phyloP scores from a whole-genome alignment of 2,113 vertebrate species.

The Mastomys coucha region DNA sequence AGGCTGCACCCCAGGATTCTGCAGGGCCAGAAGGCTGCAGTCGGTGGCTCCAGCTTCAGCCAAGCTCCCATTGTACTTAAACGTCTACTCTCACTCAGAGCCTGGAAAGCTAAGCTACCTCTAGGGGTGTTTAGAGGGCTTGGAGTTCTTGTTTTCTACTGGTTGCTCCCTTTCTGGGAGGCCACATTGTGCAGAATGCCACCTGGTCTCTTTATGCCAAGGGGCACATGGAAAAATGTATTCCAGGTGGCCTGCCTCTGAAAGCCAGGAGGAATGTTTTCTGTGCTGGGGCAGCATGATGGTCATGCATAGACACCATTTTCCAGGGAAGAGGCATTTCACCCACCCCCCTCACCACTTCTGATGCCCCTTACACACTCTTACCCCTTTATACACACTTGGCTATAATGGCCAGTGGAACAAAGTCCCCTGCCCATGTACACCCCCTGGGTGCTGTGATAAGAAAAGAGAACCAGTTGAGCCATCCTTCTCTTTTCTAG shows the following conservation, averaged over 20 bases:
- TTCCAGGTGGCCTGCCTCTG: too few relatives aligned
- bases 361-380: neutral
- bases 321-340: neutral
- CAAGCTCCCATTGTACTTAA: fast-evolving
- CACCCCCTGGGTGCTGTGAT: neutral
- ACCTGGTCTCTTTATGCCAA: neutral
- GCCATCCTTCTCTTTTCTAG: neutral
- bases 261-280: neutral
- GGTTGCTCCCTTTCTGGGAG: neutral
- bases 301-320: fast-evolving
- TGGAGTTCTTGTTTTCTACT: neutral
- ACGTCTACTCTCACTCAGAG: neutral
- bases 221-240: fast-evolving
- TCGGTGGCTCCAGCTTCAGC: neutral
- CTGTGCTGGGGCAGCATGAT: fast-evolving
- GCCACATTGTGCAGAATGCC: fast-evolving
- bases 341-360: too few relatives aligned
- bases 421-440: fast-evolving
- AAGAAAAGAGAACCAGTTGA: neutral
- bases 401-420: neutral
- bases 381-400: neutral
- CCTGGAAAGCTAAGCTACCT: neutral
- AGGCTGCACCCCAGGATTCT: fast-evolving
- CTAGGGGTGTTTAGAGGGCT: neutral
- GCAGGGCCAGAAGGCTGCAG: neutral